Percentiles rank a stretch among this genome's conserved stretches.
These are phyloP conservation scores for Morinoia aosen DNA, from an alignment of 2,888 invertebrate genomes.

Conservation along the genomic window DNA sequence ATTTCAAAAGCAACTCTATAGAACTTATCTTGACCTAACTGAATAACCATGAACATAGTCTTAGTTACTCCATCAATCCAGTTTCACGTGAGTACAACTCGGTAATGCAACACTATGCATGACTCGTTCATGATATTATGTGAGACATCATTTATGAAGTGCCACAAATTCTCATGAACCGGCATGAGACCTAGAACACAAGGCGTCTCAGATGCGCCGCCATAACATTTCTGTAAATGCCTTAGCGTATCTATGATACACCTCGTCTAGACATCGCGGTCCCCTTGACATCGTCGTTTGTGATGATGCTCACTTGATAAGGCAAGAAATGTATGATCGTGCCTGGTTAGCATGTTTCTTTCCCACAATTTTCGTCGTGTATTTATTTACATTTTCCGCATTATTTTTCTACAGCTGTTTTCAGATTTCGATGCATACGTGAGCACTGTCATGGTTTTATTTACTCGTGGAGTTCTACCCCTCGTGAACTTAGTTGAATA, in stretches of 20 bases:
- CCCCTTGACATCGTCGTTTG: background rate
- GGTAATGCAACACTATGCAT: background rate
- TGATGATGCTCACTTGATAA: background rate
- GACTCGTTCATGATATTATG: background rate
- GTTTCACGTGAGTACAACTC: too few relatives aligned
- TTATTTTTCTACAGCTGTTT: too few relatives aligned
- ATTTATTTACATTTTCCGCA: too few relatives aligned
- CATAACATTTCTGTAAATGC: background rate
- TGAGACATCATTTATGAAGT: background rate
- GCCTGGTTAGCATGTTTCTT: too few relatives aligned
- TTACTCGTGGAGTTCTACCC: too few relatives aligned
- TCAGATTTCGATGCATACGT: too few relatives aligned
- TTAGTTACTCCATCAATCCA: too few relatives aligned
- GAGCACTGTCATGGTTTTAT: too few relatives aligned
- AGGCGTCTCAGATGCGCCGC: background rate
- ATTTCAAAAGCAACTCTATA: too few relatives aligned
- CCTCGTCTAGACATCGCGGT: background rate
- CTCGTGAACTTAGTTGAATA: background rate
- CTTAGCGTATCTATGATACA: background rate
- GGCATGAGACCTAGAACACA: background rate
- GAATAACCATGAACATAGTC: too few relatives aligned
- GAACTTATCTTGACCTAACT: too few relatives aligned
- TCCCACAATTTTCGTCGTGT: too few relatives aligned
- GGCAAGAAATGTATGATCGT: background rate
- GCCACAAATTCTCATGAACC: background rate